Percentiles rank a stretch among this genome's conserved stretches.
Conservation (phyloP, 1,140 invertebrate species). For the Galleria mellonella region DNA sequence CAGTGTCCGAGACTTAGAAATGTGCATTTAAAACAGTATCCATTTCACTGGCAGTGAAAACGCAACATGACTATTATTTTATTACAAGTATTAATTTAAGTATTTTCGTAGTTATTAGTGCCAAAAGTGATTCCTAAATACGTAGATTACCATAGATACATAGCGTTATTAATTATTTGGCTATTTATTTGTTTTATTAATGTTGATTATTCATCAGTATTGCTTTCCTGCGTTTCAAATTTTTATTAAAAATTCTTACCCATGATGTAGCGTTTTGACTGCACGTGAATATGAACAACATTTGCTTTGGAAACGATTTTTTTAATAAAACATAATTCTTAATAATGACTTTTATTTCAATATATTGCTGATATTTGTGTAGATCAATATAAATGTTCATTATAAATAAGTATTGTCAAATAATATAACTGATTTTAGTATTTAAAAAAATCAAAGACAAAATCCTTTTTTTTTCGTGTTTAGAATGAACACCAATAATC, state of each 20-base stretch:
- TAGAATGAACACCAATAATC: too few relatives aligned
- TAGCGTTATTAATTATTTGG: too few relatives aligned
- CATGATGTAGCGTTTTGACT: constrained; percentile 49
- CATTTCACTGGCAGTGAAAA: constrained; percentile 43
- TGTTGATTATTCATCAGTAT: too few relatives aligned
- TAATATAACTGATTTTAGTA: too few relatives aligned
- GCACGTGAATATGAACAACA: constrained; percentile 50
- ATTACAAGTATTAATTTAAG: background rate
- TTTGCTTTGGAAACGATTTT: constrained; percentile 69
- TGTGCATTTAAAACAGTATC: constrained; percentile 49
- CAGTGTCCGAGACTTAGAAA: constrained; percentile 46
- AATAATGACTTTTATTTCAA: constrained; percentile 25
- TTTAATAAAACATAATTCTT: constrained; percentile 60
- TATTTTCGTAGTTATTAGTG: constrained; percentile 15
- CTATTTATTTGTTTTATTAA: too few relatives aligned
- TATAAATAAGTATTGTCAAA: too few relatives aligned
- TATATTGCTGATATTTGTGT: background rate
- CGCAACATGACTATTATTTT: constrained; percentile 14
- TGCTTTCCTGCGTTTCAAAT: too few relatives aligned
- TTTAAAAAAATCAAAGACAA: too few relatives aligned
- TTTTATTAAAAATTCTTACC: too few relatives aligned
- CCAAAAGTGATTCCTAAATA: constrained; percentile 16
- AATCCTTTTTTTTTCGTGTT: too few relatives aligned
- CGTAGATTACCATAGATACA: too few relatives aligned
- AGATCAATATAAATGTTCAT: too few relatives aligned